Evolutionary conservation across 2,888 invertebrate species (phyloP).

Genomic region (Encarsia formosa): DNA sequence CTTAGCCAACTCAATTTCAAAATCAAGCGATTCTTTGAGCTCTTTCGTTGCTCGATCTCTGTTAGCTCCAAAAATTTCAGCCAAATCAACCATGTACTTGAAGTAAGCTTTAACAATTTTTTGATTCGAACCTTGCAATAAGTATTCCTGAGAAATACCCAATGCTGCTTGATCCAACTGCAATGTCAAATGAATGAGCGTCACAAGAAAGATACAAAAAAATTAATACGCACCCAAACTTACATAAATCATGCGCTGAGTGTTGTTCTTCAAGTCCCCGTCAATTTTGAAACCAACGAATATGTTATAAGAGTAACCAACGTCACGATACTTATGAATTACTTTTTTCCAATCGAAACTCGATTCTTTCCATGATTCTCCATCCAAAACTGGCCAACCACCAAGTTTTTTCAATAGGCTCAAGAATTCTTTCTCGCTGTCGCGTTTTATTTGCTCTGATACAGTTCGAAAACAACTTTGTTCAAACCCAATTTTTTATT

Average conservation of each 20-base stretch:
- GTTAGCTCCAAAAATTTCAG: conserved; percentile 74
- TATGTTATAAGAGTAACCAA: conserved; percentile 83
- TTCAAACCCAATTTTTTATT: too few relatives aligned
- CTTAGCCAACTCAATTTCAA: conserved; percentile 86
- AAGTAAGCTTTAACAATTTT: conserved; percentile 80
- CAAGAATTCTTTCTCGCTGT: too few relatives aligned
- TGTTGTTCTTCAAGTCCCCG: conserved; percentile 80
- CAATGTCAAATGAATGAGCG: conserved; percentile 28
- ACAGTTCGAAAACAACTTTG: too few relatives aligned
- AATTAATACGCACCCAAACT: conserved; percentile 40
- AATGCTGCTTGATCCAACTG: conserved; percentile 83
- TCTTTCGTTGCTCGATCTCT: conserved; percentile 64
- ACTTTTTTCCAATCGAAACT: conserved; percentile 78
- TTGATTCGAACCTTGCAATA: conserved; percentile 76
- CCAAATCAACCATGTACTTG: conserved; percentile 81
- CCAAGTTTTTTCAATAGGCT: too few relatives aligned
- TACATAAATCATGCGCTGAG: conserved; percentile 78
- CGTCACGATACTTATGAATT: conserved; percentile 72
- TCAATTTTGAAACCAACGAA: conserved; percentile 78
- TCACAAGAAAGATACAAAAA: conserved; percentile 2
- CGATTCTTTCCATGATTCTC: conserved; percentile 65
- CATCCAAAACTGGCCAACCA: conserved; percentile 87
- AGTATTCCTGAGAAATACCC: conserved; percentile 78
- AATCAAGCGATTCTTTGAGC: conserved; percentile 72
- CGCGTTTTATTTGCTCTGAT: too few relatives aligned